Percentiles rank a stretch among this genome's conserved stretches.
phyloP scores from a whole-genome alignment of 2,888 invertebrate species.

The Ophioninae sp. region DNA sequence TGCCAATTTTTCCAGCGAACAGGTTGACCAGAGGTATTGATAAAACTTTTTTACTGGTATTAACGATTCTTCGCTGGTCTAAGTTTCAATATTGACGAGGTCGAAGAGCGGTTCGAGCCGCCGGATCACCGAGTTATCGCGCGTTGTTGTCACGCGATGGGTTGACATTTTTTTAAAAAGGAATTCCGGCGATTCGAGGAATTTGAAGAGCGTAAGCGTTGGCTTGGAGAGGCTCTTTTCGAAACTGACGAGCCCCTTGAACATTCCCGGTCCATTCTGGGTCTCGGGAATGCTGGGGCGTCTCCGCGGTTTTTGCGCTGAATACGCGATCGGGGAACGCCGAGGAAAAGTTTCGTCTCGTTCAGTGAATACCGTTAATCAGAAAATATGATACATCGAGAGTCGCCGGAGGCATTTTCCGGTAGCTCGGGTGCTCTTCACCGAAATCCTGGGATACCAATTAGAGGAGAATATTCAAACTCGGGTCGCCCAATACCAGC shows the following conservation, averaged over 20 bases:
- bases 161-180: background rate
- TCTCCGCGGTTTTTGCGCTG: constrained; percentile 42
- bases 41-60: background rate
- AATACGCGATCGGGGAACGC: constrained; percentile 57
- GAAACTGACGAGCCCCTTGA: constrained; percentile 9
- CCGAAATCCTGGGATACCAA: constrained; percentile 71
- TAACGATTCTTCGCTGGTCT: background rate
- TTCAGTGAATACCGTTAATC: constrained; percentile 72
- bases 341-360: constrained; percentile 66
- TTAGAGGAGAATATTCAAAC: constrained; percentile 71
- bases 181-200: background rate
- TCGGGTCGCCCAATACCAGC: constrained; percentile 33
- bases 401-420: constrained; percentile 39
- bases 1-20: too few relatives aligned
- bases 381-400: constrained; percentile 74
- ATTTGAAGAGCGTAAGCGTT: background rate
- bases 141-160: background rate
- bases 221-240: constrained; percentile 5
- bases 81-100: background rate
- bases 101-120: background rate
- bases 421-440: constrained; percentile 54
- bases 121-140: background rate
- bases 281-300: constrained; percentile 24
- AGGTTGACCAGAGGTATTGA: too few relatives aligned
- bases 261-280: constrained; percentile 23